Evolutionary conservation across 37 sponge, comb jelly and placozoan genomes (phyloP).

Genomic region (Hexactinellida sp.): DNA sequence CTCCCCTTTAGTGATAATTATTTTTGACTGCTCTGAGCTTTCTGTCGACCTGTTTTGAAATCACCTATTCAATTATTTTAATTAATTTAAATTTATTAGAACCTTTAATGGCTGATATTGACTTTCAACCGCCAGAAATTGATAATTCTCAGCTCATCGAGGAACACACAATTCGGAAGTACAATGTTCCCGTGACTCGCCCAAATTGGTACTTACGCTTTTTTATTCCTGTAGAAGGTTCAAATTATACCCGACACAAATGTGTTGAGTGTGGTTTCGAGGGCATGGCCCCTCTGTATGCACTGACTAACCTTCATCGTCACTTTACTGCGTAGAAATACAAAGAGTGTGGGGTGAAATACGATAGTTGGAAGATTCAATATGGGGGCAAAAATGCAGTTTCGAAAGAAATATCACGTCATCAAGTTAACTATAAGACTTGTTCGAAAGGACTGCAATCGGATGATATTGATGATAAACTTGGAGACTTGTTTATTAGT

Average conservation of each 20-base stretch:
- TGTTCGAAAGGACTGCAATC: background rate
- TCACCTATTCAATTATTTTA: background rate
- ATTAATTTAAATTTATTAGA: background rate
- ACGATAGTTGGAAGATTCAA: background rate
- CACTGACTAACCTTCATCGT: background rate
- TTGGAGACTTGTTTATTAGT: background rate
- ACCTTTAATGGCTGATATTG: background rate
- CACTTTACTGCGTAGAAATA: background rate
- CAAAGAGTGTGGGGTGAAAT: background rate
- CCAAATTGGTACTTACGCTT: background rate
- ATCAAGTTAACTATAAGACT: background rate
- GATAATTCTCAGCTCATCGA: too few relatives aligned
- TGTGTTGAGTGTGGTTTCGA: conserved; percentile 1
- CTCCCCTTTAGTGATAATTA: background rate
- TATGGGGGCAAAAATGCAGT: background rate
- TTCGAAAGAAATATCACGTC: background rate
- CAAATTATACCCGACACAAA: background rate
- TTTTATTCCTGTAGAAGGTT: background rate
- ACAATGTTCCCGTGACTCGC: too few relatives aligned
- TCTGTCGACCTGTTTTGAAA: background rate
- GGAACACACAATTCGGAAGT: too few relatives aligned
- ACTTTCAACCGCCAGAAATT: too few relatives aligned
- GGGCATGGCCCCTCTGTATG: background rate
- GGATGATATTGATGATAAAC: background rate
- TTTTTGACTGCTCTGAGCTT: background rate